Base-by-base conservation (phyloP, 2,797 vertebrate species). In the Pygocentrus nattereri region DNA sequence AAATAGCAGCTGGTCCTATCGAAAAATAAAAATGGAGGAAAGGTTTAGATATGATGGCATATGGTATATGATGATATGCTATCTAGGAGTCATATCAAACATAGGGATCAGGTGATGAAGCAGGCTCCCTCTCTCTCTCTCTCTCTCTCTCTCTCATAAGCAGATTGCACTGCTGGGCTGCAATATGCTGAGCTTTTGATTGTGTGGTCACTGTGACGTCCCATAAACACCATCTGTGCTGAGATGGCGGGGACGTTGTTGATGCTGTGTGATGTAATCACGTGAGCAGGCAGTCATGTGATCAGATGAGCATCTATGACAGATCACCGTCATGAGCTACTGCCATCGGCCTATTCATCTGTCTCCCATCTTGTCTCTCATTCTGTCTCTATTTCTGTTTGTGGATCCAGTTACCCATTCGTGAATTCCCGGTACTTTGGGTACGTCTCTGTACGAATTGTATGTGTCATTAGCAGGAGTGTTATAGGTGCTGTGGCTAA, bases 221-320 rank as follows among this genome's bases (percentile, higher is more conserved):
- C 81, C 47, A 1, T 62, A 74, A 82, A 87, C 82, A 84, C 84
- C 84, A 87, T 87, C 86, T 85, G 84, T 41, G 34, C 74, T 61
- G 84, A 82, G 52, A 81, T 41, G 3, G 12, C 61, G 21, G 47
- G 68, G 71, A 56, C 2, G 31, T 56, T 69, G 67, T 31, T 30
- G 49, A 82, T 47, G 82, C 52, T 67, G 78, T 80, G 75, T 84
- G 69, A 81, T 81, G 58, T 65, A 70, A 80, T 84, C 59, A 58
- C 67, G 61, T 68, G 82, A 81, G 44, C 61, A 73, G 41, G 25
- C 27, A 73, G 61, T 76, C 74, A 79, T 61, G 52, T 80, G 59
- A 83, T n/a, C 50, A 75, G 74, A 80, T 74, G 47, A 72, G 34
- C 67, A 52, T 74, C 50, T 62, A 58, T 44, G 34, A 58, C 47